Conservation (phyloP, 2,888 invertebrate species). For the Atethmia centrago region DNA sequence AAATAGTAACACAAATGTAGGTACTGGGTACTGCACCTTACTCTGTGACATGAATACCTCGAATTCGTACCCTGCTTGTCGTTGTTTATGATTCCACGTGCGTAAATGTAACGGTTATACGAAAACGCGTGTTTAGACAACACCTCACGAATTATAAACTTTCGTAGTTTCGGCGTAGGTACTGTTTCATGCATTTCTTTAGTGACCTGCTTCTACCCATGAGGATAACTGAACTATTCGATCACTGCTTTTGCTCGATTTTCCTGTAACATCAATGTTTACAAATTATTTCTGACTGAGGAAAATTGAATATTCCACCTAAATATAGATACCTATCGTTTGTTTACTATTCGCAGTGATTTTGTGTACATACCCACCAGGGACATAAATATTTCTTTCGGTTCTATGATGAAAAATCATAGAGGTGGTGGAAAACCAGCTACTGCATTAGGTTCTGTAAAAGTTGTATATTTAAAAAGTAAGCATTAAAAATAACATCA, state of each 20-base stretch:
- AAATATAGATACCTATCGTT: background rate
- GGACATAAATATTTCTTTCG: background rate
- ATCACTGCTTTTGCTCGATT: background rate
- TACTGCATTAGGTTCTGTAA: background rate
- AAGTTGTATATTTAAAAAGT: background rate
- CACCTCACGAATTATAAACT: conserved; percentile 65
- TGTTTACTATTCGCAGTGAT: background rate
- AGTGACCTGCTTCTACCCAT: conserved; percentile 25
- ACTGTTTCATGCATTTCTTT: conserved; percentile 55
- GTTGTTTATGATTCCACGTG: conserved; percentile 79
- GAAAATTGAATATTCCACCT: conserved; percentile 20
- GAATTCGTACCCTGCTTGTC: conserved; percentile 79
- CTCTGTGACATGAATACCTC: conserved; percentile 81
- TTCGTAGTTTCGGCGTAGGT: conserved; percentile 35
- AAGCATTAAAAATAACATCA: background rate
- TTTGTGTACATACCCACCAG: background rate
- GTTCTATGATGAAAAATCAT: background rate
- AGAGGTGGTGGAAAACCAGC: background rate
- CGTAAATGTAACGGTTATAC: conserved; percentile 81
- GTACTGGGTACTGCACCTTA: conserved; percentile 67
- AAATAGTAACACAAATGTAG: conserved; percentile 63
- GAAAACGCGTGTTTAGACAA: conserved; percentile 76
- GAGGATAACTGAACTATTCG: background rate
- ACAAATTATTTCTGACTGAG: conserved; percentile 16
- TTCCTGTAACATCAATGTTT: conserved; percentile 22